phyloP scores from a whole-genome alignment of 2,797 vertebrate genomes.

The Pangasius sanitwongsei region DNA sequence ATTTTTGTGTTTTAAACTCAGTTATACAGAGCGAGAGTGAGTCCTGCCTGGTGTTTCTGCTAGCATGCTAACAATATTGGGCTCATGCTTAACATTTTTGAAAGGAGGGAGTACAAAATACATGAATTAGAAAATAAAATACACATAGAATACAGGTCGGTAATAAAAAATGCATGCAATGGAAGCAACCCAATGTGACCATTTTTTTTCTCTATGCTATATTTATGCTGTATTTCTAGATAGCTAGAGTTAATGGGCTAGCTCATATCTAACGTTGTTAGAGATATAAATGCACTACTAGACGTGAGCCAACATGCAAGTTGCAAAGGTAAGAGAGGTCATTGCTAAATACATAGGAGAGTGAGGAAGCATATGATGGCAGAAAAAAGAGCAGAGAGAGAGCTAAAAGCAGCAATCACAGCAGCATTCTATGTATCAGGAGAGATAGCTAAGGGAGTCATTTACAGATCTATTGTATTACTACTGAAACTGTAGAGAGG shows the following conservation, averaged over 20 bases:
- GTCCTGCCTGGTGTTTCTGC: not conserved
- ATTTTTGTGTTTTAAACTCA: not conserved
- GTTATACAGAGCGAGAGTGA: not conserved
- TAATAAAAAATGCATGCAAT: not conserved
- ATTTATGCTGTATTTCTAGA: not conserved
- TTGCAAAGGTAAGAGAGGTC: slow-evolving; percentile 20
- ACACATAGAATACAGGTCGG: not conserved
- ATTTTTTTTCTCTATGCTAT: not conserved
- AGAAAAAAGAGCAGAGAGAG: slow-evolving; percentile 1
- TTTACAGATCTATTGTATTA: slow-evolving; percentile 39
- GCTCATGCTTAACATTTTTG: not conserved
- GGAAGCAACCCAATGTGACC: not conserved
- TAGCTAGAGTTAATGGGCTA: not conserved
- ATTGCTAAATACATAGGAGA: slow-evolving; percentile 31
- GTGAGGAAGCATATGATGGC: slow-evolving; percentile 9
- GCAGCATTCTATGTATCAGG: slow-evolving; percentile 6
- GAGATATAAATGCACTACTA: not conserved
- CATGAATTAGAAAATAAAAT: not conserved
- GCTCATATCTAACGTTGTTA: not conserved
- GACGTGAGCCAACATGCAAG: not conserved
- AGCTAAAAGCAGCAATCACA: slow-evolving; percentile 34
- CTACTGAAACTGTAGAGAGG: slow-evolving; percentile 47
- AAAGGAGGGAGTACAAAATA: not conserved
- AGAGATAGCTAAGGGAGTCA: slow-evolving; percentile 30
- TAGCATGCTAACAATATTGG: not conserved